phyloP scores from a whole-genome alignment of 1,140 invertebrate genomes.

The Achroia grisella region DNA sequence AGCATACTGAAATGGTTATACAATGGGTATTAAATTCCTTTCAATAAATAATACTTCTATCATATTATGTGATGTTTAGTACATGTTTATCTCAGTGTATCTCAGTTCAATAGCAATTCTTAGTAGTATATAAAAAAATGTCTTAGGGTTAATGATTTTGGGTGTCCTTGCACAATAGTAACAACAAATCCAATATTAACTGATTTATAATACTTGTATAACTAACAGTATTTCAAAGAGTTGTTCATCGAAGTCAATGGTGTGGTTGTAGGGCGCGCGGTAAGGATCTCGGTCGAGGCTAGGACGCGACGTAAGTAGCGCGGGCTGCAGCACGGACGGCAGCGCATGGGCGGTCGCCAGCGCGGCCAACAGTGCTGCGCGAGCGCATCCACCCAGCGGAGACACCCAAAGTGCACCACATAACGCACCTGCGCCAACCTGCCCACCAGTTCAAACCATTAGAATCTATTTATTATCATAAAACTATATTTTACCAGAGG shows the following conservation, averaged over 20 bases:
- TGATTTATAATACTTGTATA: not conserved
- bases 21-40: no score
- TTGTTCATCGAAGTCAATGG: slow-evolving; percentile 28
- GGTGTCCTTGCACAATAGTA: no score
- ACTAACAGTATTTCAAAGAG: slow-evolving; percentile 40
- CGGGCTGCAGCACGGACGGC: slow-evolving; percentile 36
- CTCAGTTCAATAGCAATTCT: no score
- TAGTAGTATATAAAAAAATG: no score
- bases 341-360: slow-evolving; percentile 37
- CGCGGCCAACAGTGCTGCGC: slow-evolving; percentile 28
- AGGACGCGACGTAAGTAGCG: slow-evolving; percentile 27
- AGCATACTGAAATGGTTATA: no score
- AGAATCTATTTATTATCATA: slow-evolving; percentile 2
- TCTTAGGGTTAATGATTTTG: no score
- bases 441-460: not conserved
- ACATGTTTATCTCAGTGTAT: no score
- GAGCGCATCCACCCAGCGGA: slow-evolving; percentile 30
- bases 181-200: no score
- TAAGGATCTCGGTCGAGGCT: slow-evolving; percentile 41
- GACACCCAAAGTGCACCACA: slow-evolving; percentile 53
- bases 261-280: slow-evolving; percentile 31
- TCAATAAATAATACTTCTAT: no score
- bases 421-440: slow-evolving; percentile 49
- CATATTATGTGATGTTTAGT: no score
- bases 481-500: no score